Evolutionary conservation across 2,888 invertebrate species (phyloP).

Genomic region (Dynastes hyllus): DNA sequence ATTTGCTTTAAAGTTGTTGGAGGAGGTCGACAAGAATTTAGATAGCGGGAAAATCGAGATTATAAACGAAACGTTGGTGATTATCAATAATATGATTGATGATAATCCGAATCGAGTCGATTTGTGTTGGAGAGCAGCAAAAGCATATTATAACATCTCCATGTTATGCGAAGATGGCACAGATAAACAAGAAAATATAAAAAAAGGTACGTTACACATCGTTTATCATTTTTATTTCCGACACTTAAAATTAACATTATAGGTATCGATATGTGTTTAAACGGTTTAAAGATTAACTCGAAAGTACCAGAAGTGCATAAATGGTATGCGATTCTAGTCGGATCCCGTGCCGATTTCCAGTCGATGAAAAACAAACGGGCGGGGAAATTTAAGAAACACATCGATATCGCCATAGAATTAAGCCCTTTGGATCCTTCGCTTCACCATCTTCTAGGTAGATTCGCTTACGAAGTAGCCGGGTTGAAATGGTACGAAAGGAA

Average conservation of each 20-base stretch:
- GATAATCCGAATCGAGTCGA: constrained; percentile 65
- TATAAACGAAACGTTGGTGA: constrained; percentile 60
- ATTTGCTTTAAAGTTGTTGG: constrained; percentile 59
- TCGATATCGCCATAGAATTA: constrained; percentile 77
- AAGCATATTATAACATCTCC: constrained; percentile 65
- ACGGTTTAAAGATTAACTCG: constrained; percentile 73
- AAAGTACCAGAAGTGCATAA: constrained; percentile 78
- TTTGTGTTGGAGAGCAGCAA: constrained; percentile 67
- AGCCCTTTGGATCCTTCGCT: constrained; percentile 77
- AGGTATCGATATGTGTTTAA: constrained; percentile 76
- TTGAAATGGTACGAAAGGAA: constrained; percentile 75
- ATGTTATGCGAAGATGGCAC: constrained; percentile 58
- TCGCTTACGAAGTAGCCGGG: constrained; percentile 77
- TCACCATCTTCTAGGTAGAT: constrained; percentile 81
- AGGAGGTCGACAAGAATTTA: constrained; percentile 63
- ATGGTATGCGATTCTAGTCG: constrained; percentile 83
- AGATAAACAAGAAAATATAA: constrained; percentile 61
- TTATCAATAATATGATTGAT: constrained; percentile 63
- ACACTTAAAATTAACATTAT: not conserved
- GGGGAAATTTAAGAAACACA: too few species aligned
- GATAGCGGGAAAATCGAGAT: constrained; percentile 59
- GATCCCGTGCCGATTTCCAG: constrained; percentile 76
- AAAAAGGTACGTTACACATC: constrained; percentile 60
- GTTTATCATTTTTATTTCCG: not conserved
- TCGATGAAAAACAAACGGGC: too few species aligned